Evolutionary conservation across 2,113 vertebrate genomes (phyloP).

Genomic region (Indicator maculatus): DNA sequence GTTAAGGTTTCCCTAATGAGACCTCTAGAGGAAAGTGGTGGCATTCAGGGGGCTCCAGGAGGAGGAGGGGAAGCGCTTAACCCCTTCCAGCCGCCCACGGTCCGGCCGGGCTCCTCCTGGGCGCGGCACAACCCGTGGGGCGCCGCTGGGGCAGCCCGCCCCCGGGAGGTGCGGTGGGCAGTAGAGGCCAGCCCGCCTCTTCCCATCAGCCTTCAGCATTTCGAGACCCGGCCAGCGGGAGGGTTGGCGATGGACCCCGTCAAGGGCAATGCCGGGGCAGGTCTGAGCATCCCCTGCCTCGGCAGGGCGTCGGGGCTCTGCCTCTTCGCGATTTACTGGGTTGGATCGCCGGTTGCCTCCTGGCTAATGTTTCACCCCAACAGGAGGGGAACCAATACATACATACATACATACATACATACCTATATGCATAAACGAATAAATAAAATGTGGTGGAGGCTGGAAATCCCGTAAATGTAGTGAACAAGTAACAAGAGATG

Average conservation of each 20-base stretch:
- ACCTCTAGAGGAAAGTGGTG: conserved; percentile 79
- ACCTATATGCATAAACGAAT: too few relatives aligned
- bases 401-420: too few relatives aligned
- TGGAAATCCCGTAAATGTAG: not conserved
- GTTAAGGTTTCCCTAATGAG: conserved; percentile 83
- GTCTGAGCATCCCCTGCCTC: not conserved
- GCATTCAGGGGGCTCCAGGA: conserved; percentile 62
- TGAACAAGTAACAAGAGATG: not conserved
- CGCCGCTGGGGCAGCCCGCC: not conserved
- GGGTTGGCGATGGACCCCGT: not conserved
- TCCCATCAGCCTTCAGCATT: not conserved
- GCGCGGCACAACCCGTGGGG: not conserved
- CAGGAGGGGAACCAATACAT: too few relatives aligned
- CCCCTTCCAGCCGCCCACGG: conserved; percentile 64
- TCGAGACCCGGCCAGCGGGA: not conserved
- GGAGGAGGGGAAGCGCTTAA: conserved; percentile 67
- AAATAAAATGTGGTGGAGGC: not conserved
- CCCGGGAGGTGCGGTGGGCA: not conserved
- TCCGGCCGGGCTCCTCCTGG: not conserved
- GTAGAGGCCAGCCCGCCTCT: not conserved
- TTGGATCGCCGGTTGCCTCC: not conserved
- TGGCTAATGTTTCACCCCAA: not conserved
- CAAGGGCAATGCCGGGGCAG: not conserved
- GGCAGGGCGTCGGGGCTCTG: not conserved
- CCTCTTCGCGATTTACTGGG: not conserved